These are phyloP conservation scores for Nephrotoma flavescens DNA, from an alignment of 2,888 invertebrate genomes.

Conservation along the genomic window DNA sequence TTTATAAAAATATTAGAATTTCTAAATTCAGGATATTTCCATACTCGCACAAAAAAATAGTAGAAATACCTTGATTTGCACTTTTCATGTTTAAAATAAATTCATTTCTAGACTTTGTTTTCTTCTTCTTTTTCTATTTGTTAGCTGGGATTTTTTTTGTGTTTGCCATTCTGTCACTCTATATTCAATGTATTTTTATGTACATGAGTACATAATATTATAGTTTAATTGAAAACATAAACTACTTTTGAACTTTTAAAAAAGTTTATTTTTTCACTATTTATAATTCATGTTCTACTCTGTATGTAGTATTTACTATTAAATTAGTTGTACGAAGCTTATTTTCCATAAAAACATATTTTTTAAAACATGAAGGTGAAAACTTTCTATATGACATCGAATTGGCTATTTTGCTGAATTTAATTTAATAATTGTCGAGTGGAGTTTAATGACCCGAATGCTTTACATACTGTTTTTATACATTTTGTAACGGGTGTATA, in stretches of 20 bases:
- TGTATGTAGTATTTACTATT: background rate
- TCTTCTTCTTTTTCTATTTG: background rate
- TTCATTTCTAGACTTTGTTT: background rate
- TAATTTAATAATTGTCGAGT: background rate
- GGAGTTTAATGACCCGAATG: background rate
- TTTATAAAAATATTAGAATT: background rate
- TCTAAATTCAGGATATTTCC: background rate
- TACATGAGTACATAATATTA: background rate
- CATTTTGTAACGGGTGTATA: too few relatives aligned
- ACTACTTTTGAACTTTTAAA: background rate
- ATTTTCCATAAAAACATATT: background rate
- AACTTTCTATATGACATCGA: background rate
- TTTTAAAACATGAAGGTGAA: background rate
- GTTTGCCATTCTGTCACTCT: background rate
- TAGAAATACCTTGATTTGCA: background rate
- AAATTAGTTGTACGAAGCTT: background rate
- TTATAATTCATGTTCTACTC: background rate
- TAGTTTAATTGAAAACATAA: background rate
- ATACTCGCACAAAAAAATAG: background rate
- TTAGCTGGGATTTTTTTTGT: background rate
- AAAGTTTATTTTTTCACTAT: background rate
- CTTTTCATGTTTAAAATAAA: background rate
- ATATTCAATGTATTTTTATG: background rate
- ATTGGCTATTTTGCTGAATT: background rate
- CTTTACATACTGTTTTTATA: background rate